phyloP scores from a whole-genome alignment of 2,888 invertebrate genomes.

The Magallana nippona region DNA sequence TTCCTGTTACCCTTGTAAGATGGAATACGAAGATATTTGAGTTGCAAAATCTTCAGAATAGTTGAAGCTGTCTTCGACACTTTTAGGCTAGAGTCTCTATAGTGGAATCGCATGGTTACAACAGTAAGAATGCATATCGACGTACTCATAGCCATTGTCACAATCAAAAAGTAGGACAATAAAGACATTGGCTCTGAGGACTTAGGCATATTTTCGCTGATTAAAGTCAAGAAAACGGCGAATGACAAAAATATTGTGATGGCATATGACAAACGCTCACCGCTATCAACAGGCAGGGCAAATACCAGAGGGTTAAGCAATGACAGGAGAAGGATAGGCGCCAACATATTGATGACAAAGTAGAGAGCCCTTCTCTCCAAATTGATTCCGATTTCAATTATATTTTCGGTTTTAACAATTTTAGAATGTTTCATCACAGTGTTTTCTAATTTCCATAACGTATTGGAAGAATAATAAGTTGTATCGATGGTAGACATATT shows the following conservation, averaged over 20 bases:
- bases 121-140: neutral
- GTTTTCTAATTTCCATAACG: conserved; percentile 20
- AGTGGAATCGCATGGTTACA: neutral
- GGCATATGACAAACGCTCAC: conserved; percentile 28
- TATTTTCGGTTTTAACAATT: neutral
- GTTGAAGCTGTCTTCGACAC: neutral
- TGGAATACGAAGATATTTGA: neutral
- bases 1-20: neutral
- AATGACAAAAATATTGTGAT: conserved; percentile 27
- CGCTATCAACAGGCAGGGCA: neutral
- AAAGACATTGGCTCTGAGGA: conserved; percentile 20
- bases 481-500: neutral
- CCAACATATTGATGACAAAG: neutral
- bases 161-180: neutral
- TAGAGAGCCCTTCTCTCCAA: conserved; percentile 21
- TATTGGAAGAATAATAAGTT: neutral
- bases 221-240: conserved; percentile 25
- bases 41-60: neutral
- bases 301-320: conserved; percentile 21
- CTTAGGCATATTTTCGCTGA: conserved; percentile 9
- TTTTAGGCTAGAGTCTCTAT: neutral
- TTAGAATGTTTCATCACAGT: neutral
- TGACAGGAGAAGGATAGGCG: neutral
- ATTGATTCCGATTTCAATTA: neutral
- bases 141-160: neutral